Percentiles rank a stretch among this genome's conserved stretches.
Conservation (phyloP, 1,140 invertebrate species). For the Nymphalis io region DNA sequence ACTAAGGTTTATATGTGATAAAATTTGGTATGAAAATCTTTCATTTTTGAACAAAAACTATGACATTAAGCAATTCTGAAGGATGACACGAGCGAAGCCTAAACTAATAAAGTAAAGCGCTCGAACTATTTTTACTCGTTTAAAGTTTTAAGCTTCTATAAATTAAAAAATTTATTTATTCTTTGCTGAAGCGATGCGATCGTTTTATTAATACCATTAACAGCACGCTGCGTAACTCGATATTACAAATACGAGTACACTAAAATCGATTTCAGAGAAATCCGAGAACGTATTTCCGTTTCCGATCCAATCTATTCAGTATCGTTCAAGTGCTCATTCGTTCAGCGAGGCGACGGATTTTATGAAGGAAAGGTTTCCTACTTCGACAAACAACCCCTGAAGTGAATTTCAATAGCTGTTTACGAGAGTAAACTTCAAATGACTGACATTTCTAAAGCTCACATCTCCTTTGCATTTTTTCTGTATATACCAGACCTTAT, state of each 20-base stretch:
- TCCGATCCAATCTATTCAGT: conserved; percentile 29
- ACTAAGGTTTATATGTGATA: too few relatives aligned
- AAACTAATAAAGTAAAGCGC: too few relatives aligned
- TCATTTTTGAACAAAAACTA: too few relatives aligned
- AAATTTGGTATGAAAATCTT: too few relatives aligned
- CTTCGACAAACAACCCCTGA: conserved; percentile 6
- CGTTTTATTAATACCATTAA: neutral
- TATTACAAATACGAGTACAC: conserved; percentile 4
- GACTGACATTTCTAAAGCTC: neutral
- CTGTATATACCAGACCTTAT: too few relatives aligned
- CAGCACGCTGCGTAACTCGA: neutral
- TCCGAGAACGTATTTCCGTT: conserved; percentile 44
- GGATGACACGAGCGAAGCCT: too few relatives aligned
- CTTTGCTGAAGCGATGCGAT: too few relatives aligned
- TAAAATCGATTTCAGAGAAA: conserved; percentile 16
- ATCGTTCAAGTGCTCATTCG: conserved; percentile 25
- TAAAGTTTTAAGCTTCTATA: too few relatives aligned
- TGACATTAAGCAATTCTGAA: too few relatives aligned
- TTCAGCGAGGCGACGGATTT: conserved; percentile 22
- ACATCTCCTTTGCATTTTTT: neutral
- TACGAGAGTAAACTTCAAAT: conserved; percentile 4
- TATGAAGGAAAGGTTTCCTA: conserved; percentile 28
- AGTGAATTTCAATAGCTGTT: conserved; percentile 9
- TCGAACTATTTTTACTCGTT: too few relatives aligned
- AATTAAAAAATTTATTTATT: too few relatives aligned